Evolutionary conservation across 2,888 invertebrate species (phyloP), one percentile per base, ranked within the genome.

Genomic region (Synergus umbraculus): DNA sequence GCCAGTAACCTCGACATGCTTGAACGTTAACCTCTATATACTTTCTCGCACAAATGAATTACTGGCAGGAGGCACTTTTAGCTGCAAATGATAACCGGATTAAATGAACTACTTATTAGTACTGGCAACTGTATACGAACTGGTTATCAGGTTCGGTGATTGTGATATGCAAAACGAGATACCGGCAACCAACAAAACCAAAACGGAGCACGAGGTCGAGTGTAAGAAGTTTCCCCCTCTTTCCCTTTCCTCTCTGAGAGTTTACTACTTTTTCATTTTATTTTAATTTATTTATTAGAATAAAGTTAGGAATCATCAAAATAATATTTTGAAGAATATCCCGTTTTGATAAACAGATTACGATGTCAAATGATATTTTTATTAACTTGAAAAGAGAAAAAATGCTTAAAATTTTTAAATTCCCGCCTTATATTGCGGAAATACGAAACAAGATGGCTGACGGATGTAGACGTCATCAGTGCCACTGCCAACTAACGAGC

Each of bases 391-490:
- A 41, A 49, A 63, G 13, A 9, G 15, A 29, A 41, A 49, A 37
- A 67, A 67, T 54, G 4, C 29, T 22, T 69, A 67, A 46, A 69
- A 15, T 0, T 22, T 60, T 60, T 29, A 80, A 84, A 82, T 83
- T 83, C 76, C 79, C 85, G 76, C 82, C 77, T 69, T 79, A 77
- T 84, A 80, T 83, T 80, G 84, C 84, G 81, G 84, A 84, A 84
- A 76, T 83, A 83, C 82, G 79, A 64, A 66, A 78, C 83, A 89
- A 86, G 15, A 91, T 91, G 91, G 89, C 85, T 77, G 84, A 77
- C 90, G 91, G 91, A 91, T 91, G 90, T 91, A 90, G 89, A 91
- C 91, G 91, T 91, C 91, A 91, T 88, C 91, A 90, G 88, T 89
- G 90, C 89, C 90, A 89, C 90, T 90, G 88, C 89, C 89, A 90